Conservation (phyloP, 2,888 invertebrate species). For the Stenodema calcarata region DNA sequence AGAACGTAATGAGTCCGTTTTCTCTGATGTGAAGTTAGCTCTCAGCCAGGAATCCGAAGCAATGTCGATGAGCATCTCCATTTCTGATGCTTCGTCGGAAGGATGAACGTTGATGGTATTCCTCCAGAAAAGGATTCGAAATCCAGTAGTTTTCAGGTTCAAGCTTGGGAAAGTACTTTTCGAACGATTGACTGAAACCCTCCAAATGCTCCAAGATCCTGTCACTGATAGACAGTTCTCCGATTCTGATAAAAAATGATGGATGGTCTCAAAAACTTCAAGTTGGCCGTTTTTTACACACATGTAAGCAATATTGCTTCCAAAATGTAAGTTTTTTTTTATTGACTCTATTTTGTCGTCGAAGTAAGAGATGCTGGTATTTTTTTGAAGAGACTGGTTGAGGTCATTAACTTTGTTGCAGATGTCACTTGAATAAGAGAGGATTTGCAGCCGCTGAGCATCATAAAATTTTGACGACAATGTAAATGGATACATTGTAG, state of each 20-base stretch:
- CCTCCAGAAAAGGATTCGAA: background rate
- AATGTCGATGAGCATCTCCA: background rate
- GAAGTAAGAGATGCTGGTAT: too few species aligned
- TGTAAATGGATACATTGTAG: too few species aligned
- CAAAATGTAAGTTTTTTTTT: background rate
- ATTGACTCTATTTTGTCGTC: too few species aligned
- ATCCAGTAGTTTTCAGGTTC: background rate
- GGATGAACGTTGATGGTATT: too few species aligned
- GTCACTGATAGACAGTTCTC: background rate
- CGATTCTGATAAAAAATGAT: background rate
- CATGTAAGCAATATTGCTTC: too few species aligned
- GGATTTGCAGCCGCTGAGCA: too few species aligned
- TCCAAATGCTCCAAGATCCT: background rate
- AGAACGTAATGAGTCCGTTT: background rate
- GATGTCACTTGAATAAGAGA: too few species aligned
- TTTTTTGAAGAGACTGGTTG: too few species aligned
- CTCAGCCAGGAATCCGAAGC: background rate
- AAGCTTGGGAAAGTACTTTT: background rate
- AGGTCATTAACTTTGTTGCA: too few species aligned
- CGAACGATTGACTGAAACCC: background rate
- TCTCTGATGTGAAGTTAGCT: background rate
- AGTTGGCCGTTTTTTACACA: background rate
- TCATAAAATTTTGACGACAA: too few species aligned
- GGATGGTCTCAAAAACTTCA: background rate
- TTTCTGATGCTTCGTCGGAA: background rate